Percentiles rank a stretch among this genome's conserved stretches.
Conservation (phyloP, 1,140 invertebrate species). For the Leptonema lineaticorne region DNA sequence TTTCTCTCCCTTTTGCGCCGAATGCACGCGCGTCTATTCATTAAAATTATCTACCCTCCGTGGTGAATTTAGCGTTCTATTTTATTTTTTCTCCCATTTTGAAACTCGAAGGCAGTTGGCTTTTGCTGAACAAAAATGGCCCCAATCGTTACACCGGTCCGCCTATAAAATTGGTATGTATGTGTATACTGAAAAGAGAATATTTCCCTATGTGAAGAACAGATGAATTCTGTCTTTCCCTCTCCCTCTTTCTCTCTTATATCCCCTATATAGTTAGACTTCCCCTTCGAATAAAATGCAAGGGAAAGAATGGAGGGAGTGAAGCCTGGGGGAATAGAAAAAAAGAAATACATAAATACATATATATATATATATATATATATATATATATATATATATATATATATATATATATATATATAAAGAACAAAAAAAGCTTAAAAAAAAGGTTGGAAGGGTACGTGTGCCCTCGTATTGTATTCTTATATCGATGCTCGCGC, state of each 20-base stretch:
- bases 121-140: background rate
- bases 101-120: conserved; percentile 3
- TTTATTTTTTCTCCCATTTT: no score
- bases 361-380: background rate
- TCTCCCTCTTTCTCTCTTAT: background rate
- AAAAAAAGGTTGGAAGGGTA: no score
- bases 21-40: background rate
- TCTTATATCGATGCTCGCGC: no score
- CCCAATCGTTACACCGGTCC: conserved; percentile 5
- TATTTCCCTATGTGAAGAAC: background rate
- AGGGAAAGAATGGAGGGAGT: background rate
- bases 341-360: background rate
- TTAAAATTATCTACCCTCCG: conserved; percentile 12
- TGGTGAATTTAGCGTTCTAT: background rate
- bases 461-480: no score
- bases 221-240: background rate
- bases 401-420: background rate
- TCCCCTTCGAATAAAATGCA: background rate
- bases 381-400: background rate
- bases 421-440: no score
- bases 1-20: no score
- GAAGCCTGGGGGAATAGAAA: background rate
- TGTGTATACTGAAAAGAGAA: background rate
- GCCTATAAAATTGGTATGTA: background rate
- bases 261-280: background rate